Conservation (phyloP, 92 coral and sea anemone genomes). For the Parazoanthus darwini region DNA sequence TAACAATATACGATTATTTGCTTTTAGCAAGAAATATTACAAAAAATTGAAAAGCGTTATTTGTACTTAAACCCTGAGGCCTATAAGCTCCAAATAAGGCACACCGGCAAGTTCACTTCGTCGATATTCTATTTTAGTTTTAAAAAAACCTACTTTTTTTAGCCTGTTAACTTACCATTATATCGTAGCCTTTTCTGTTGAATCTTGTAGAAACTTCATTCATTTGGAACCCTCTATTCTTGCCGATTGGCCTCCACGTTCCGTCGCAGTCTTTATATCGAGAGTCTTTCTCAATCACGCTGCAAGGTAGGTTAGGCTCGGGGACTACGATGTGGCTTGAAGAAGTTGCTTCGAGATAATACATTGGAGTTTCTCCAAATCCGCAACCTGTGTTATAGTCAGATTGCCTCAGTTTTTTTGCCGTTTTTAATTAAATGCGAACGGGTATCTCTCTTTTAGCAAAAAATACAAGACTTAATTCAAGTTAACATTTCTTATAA, state of each 20-base stretch:
- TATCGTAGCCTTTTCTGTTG: background rate
- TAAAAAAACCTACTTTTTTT: too few species aligned
- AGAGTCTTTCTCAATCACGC: background rate
- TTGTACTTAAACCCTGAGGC: too few species aligned
- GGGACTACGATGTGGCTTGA: background rate
- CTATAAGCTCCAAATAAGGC: too few species aligned
- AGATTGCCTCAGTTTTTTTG: background rate
- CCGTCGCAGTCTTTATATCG: constrained; percentile 12
- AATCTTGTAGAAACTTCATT: background rate
- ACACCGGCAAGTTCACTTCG: too few species aligned
- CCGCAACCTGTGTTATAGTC: background rate
- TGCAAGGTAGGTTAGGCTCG: background rate
- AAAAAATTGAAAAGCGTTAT: too few species aligned
- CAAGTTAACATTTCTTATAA: too few species aligned
- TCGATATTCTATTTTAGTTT: too few species aligned
- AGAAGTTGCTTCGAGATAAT: background rate
- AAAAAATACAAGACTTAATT: background rate
- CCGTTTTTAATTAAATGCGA: background rate
- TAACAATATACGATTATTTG: too few species aligned
- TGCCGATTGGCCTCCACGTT: constrained; percentile 18
- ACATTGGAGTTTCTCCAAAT: background rate
- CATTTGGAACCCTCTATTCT: background rate
- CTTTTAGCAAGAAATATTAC: too few species aligned
- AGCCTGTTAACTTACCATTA: background rate
- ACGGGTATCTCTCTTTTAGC: background rate